Conservation (phyloP, 2,888 invertebrate species). For the Idaea dimidiata region DNA sequence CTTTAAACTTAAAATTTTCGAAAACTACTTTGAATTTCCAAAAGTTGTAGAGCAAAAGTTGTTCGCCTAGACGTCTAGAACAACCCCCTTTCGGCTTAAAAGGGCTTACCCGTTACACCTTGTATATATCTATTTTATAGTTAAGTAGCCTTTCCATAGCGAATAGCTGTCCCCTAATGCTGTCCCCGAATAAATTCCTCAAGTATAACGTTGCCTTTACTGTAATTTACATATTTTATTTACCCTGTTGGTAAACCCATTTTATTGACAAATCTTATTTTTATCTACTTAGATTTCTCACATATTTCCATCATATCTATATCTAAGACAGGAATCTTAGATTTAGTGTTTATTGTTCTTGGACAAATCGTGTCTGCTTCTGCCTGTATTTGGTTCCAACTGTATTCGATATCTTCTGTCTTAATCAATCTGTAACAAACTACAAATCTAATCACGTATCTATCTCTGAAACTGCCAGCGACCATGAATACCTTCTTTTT, state of each 20-base stretch:
- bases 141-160: too few species aligned
- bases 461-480: conserved; percentile 85
- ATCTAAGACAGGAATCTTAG: conserved; percentile 55
- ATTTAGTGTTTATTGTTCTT: conserved; percentile 49
- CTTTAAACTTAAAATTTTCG: too few species aligned
- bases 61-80: too few species aligned
- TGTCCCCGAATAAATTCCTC: too few species aligned
- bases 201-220: too few species aligned
- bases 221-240: too few species aligned
- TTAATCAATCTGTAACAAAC: conserved; percentile 88
- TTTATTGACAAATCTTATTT: conserved; percentile 1
- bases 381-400: conserved; percentile 84
- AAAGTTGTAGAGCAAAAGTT: too few species aligned
- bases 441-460: conserved; percentile 89
- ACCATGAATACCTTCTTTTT: conserved; percentile 91
- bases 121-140: too few species aligned
- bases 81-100: too few species aligned
- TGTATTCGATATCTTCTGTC: conserved; percentile 86
- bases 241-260: not conserved
- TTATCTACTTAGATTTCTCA: conserved; percentile 54
- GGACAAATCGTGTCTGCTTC: conserved; percentile 68
- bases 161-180: too few species aligned
- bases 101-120: too few species aligned
- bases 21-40: too few species aligned
- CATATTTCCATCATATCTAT: conserved; percentile 50